Conservation (phyloP, 2,888 invertebrate species). For the Acleris literana region DNA sequence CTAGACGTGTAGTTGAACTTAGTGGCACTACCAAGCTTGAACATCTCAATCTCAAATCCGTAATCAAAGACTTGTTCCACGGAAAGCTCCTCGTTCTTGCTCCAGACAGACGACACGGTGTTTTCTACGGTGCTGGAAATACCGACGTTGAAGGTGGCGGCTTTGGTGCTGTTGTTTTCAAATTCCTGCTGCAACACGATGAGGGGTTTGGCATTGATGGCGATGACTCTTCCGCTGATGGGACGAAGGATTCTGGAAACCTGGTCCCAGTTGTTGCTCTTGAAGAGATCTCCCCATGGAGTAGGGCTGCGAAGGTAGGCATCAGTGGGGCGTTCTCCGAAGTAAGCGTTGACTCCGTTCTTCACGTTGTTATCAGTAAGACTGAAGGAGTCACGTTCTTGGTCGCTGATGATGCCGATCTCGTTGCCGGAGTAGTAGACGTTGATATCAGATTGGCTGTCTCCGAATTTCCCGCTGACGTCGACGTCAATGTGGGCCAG, state of each 20-base stretch:
- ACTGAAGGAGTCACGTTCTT: conserved; percentile 48
- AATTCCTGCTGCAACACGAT: conserved; percentile 43
- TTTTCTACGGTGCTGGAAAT: conserved; percentile 46
- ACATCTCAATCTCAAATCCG: conserved; percentile 42
- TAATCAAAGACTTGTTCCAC: conserved; percentile 44
- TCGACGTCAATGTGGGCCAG: conserved; percentile 21
- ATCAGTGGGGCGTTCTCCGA: conserved; percentile 48
- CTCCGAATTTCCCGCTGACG: conserved; percentile 13
- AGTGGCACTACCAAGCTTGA: conserved; percentile 33
- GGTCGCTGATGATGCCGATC: conserved; percentile 47
- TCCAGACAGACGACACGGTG: conserved; percentile 47
- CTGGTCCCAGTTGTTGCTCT: conserved; percentile 50
- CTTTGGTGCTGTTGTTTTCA: conserved; percentile 43
- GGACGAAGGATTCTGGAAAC: conserved; percentile 51
- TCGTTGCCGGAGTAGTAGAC: conserved; percentile 43
- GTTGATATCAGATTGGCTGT: conserved; percentile 2
- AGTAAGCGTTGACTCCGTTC: conserved; percentile 42
- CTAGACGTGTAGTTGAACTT: conserved; percentile 42
- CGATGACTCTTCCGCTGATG: conserved; percentile 41
- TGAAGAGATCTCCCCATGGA: conserved; percentile 58
- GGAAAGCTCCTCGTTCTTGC: conserved; percentile 40
- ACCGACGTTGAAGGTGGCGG: conserved; percentile 44
- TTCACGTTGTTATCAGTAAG: conserved; percentile 50
- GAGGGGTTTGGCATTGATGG: conserved; percentile 40
- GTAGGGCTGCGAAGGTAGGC: conserved; percentile 54